These are phyloP conservation scores for Gobio gobio DNA, from an alignment of 2,113 vertebrate genomes.

Conservation along the genomic window DNA sequence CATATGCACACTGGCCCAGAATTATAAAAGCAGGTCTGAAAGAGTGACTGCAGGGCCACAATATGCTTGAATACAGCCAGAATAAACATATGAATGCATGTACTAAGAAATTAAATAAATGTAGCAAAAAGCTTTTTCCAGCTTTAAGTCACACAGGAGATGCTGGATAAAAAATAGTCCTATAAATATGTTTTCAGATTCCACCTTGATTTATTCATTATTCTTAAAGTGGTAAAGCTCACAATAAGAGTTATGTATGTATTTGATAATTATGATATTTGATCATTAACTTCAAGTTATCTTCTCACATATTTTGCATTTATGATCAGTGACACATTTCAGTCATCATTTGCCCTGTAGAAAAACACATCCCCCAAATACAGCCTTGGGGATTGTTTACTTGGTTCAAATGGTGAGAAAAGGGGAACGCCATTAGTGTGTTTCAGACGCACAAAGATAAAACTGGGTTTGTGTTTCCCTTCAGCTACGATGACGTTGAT, in stretches of 20 bases:
- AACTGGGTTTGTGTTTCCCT: constrained; percentile 37
- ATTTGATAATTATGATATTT: not conserved
- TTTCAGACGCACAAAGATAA: not conserved
- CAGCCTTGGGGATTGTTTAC: not conserved
- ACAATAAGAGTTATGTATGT: not conserved
- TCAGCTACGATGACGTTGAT: constrained; percentile 68
- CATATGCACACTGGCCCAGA: not conserved
- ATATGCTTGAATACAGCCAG: not conserved
- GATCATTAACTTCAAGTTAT: not conserved
- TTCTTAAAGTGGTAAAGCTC: not conserved
- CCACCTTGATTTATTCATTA: no score
- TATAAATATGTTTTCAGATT: no score
- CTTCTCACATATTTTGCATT: not conserved
- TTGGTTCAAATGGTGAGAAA: not conserved
- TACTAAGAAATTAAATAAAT: not conserved
- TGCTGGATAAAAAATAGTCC: not conserved
- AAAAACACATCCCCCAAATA: not conserved
- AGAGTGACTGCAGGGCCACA: not conserved
- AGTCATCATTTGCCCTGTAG: not conserved
- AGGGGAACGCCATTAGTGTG: not conserved
- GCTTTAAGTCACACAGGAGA: no score
- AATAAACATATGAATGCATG: not conserved
- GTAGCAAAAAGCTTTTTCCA: not conserved
- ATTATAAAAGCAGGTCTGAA: not conserved
- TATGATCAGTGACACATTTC: not conserved